phyloP scores from a whole-genome alignment of 2,113 vertebrate genomes.

The Todiramphus saurophagus region DNA sequence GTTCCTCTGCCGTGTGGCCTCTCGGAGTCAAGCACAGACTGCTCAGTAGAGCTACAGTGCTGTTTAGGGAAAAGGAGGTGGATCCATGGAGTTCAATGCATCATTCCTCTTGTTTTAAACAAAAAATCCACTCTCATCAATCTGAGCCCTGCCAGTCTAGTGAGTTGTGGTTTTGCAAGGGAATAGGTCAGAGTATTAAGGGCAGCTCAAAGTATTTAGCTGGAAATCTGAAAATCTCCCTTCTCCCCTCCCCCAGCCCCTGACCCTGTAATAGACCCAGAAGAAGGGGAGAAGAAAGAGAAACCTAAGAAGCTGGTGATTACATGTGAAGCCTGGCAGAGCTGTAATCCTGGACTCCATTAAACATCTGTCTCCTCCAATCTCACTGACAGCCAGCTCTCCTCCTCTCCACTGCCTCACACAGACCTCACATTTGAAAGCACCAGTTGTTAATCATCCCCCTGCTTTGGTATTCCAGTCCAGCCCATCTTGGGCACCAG shows the following conservation, averaged over 20 bases:
- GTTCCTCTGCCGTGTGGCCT: background rate
- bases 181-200: constrained; percentile 16
- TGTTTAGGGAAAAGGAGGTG: background rate
- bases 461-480: background rate
- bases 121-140: background rate
- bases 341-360: constrained; percentile 52
- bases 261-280: constrained; percentile 11
- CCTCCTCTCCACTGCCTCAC: background rate
- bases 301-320: constrained; percentile 47
- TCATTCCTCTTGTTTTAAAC: background rate
- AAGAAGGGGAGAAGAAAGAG: background rate
- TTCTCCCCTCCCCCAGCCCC: background rate
- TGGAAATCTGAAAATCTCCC: constrained; percentile 26
- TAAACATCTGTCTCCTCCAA: constrained; percentile 66
- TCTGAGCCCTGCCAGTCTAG: background rate
- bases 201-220: constrained; percentile 20
- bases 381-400: constrained; percentile 34
- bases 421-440: background rate
- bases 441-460: background rate
- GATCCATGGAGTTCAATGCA: background rate
- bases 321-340: constrained; percentile 24
- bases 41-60: background rate
- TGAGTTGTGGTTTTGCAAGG: background rate
- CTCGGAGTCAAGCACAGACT: background rate
- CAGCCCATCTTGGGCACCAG: background rate